Conservation (phyloP, 1,140 invertebrate genomes). For the Nasonia vitripennis region DNA sequence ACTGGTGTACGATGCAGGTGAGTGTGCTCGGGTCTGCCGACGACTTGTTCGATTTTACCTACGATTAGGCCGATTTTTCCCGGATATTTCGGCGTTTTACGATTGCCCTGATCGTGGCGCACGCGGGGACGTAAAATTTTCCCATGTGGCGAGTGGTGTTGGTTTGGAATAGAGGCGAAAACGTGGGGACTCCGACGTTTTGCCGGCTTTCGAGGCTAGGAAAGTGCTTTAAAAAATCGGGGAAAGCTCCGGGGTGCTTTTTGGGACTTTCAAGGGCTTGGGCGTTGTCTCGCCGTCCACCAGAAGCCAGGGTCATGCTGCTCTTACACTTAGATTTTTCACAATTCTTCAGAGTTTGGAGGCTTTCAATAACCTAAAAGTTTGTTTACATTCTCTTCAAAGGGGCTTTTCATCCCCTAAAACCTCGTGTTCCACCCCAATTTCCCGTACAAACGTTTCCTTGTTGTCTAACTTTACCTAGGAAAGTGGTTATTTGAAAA, state of each 20-base stretch:
- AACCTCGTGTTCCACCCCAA: constrained; percentile 75
- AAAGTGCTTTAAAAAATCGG: constrained; percentile 58
- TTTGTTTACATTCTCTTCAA: constrained; percentile 79
- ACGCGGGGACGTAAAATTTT: constrained; percentile 23
- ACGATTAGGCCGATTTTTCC: constrained; percentile 13
- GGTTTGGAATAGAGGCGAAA: constrained; percentile 69
- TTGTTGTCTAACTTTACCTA: constrained; percentile 71
- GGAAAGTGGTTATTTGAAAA: constrained; percentile 72
- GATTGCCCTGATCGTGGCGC: neutral
- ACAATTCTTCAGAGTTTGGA: constrained; percentile 59
- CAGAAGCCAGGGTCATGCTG: constrained; percentile 56
- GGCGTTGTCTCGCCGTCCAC: constrained; percentile 62
- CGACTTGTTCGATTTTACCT: constrained; percentile 56
- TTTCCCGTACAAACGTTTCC: constrained; percentile 72
- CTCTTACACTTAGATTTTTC: constrained; percentile 59
- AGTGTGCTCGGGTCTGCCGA: constrained; percentile 61
- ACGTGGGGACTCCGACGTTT: constrained; percentile 63
- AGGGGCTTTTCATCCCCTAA: constrained; percentile 77
- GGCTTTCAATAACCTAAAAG: constrained; percentile 70
- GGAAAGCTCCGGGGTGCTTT: constrained; percentile 54
- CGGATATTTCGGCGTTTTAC: constrained; percentile 6
- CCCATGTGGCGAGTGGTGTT: constrained; percentile 59
- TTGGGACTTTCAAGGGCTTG: constrained; percentile 57
- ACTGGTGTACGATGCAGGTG: constrained; percentile 72
- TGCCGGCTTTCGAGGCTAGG: constrained; percentile 33